Percentiles rank a stretch among this genome's conserved stretches.
Conservation (phyloP, 1,140 invertebrate species). For the Drosophila dunni region DNA sequence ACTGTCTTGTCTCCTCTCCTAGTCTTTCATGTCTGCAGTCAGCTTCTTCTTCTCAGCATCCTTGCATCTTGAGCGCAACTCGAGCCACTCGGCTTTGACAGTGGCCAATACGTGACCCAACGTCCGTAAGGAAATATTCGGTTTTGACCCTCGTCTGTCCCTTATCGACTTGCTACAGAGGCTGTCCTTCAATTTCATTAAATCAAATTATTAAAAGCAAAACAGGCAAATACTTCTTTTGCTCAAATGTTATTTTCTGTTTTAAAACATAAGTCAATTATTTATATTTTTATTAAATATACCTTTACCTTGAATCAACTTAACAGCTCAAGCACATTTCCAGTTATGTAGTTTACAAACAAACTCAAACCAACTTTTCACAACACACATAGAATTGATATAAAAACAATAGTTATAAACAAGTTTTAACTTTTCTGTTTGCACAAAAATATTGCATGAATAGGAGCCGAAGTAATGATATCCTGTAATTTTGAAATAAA, state of each 20-base stretch:
- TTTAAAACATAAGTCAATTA: constrained; percentile 3
- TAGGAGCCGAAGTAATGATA: not conserved
- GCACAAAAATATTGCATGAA: not conserved
- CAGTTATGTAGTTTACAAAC: constrained; percentile 23
- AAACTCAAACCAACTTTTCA: constrained; percentile 1
- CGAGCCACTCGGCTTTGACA: constrained; percentile 62
- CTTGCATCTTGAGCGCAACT: constrained; percentile 48
- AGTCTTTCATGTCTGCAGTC: not conserved
- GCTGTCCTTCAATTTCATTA: constrained; percentile 55
- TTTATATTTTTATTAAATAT: not conserved
- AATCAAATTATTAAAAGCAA: constrained; percentile 69
- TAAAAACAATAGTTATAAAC: constrained; percentile 5
- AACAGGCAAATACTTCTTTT: not conserved
- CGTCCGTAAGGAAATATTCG: constrained; percentile 7
- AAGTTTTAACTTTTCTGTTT: constrained; percentile 31
- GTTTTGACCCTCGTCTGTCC: constrained; percentile 19
- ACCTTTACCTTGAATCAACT: constrained; percentile 10
- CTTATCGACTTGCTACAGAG: constrained; percentile 35
- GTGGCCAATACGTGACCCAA: constrained; percentile 63
- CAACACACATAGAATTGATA: constrained; percentile 1
- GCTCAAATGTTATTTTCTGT: not conserved
- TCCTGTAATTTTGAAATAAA: not conserved
- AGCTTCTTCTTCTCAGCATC: constrained; percentile 23
- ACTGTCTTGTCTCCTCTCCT: constrained; percentile 49
- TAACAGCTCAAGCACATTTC: constrained; percentile 23